Conservation (phyloP, 2,797 vertebrate species). For the Craterocephalus amniculus region DNA sequence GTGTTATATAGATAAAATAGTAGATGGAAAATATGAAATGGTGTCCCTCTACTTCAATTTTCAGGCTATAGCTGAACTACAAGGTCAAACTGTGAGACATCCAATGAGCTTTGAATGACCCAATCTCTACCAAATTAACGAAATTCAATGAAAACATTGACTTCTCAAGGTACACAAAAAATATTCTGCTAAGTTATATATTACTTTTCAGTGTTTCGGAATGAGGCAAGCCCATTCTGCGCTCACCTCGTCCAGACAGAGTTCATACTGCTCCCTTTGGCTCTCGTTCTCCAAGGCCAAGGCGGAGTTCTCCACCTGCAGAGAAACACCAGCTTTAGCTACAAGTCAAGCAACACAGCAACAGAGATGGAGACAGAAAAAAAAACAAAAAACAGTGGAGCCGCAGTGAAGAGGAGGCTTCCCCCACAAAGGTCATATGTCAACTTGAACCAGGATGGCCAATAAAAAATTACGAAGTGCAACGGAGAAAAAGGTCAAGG, state of each 20-base stretch:
- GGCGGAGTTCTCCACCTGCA: conserved; percentile 88
- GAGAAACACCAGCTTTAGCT: conserved; percentile 43
- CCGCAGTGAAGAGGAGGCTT: conserved; percentile 23
- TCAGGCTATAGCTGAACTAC: conserved; percentile 15
- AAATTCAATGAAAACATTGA: background rate
- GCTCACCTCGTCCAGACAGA: conserved; percentile 93
- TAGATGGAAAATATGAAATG: conserved; percentile 8
- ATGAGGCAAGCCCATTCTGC: conserved; percentile 1
- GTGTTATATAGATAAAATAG: too few species aligned
- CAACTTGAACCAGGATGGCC: conserved; percentile 69
- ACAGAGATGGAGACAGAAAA: conserved; percentile 14
- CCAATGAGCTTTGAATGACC: background rate
- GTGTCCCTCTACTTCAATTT: background rate
- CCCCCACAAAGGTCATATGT: conserved; percentile 78
- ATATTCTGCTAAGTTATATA: background rate
- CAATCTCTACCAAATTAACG: background rate
- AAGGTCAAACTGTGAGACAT: conserved; percentile 31
- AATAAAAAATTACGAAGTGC: conserved; percentile 77
- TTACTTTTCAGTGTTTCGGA: background rate
- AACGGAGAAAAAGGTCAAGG: conserved; percentile 86
- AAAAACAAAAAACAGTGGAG: conserved; percentile 24
- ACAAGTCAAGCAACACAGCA: conserved; percentile 28
- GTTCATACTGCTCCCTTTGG: conserved; percentile 93
- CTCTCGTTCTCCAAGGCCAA: conserved; percentile 90
- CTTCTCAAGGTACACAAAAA: conserved; percentile 12